Percentiles rank a stretch among this genome's conserved stretches.
phyloP scores from a whole-genome alignment of 2,888 invertebrate species.

The Aproaerema taeniolella region DNA sequence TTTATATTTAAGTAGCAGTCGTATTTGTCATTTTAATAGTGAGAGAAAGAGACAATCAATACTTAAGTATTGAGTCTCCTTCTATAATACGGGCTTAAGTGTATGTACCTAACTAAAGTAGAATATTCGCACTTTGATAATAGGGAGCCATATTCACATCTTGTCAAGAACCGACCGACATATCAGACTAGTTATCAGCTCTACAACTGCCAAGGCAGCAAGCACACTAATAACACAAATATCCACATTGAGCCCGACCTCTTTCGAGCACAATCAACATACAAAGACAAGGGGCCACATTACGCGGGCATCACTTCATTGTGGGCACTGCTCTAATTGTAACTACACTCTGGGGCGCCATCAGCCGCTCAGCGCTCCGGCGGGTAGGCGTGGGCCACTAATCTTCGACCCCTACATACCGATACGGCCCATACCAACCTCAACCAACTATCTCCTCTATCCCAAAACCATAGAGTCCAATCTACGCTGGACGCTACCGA shows the following conservation, averaged over 20 bases:
- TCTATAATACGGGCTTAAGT: no score
- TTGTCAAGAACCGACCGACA: no score
- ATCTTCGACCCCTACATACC: constrained; percentile 77
- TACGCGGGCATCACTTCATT: constrained; percentile 75
- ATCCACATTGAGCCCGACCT: constrained; percentile 34
- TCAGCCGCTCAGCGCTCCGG: constrained; percentile 74
- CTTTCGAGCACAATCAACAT: constrained; percentile 71
- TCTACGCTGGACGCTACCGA: constrained; percentile 23
- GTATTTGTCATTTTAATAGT: no score
- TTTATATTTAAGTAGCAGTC: no score
- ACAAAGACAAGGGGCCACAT: constrained; percentile 73
- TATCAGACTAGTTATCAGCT: no score
- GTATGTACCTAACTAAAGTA: no score
- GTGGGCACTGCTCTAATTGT: constrained; percentile 77
- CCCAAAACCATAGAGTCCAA: constrained; percentile 30
- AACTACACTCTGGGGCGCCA: constrained; percentile 76
- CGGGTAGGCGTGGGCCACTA: constrained; percentile 76
- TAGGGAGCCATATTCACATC: no score
- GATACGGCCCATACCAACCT: constrained; percentile 38
- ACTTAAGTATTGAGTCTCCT: no score
- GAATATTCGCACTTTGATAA: no score
- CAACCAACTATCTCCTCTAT: constrained; percentile 23
- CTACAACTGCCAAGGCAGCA: constrained; percentile 8
- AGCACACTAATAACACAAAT: constrained; percentile 20
- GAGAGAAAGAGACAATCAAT: no score